These are phyloP conservation scores for Canis aureus DNA, from an alignment of 2,113 vertebrate genomes.

Conservation along the genomic window DNA sequence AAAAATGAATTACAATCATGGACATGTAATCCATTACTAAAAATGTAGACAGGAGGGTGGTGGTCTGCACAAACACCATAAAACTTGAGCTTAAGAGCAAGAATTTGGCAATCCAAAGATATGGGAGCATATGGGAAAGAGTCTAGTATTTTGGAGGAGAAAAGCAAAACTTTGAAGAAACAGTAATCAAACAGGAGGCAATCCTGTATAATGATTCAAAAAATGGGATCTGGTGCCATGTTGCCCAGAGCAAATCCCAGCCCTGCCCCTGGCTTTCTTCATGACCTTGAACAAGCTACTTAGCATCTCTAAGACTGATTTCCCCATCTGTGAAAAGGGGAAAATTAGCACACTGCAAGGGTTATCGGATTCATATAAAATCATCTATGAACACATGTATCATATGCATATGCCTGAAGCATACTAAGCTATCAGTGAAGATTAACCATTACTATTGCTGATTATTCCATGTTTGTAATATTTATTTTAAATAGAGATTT, in stretches of 20 bases:
- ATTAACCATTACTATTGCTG: neutral
- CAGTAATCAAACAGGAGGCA: neutral
- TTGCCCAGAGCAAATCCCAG: neutral
- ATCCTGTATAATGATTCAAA: neutral
- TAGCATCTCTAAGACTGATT: neutral
- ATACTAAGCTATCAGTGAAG: neutral
- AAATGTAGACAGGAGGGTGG: neutral
- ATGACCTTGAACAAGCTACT: neutral
- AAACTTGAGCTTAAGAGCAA: neutral
- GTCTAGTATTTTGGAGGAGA: neutral
- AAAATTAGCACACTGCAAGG: neutral
- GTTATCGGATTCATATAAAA: neutral
- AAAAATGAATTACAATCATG: neutral
- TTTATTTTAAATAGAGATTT: slow-evolving; percentile 18
- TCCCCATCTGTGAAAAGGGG: neutral
- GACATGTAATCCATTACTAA: neutral
- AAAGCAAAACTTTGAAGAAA: neutral
- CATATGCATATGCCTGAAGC: neutral
- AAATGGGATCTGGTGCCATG: neutral
- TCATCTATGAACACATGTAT: neutral
- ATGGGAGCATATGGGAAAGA: neutral
- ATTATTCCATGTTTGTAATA: neutral
- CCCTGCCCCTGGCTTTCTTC: neutral
- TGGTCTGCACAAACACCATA: neutral
- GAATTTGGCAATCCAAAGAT: neutral